Evolutionary conservation across 2,797 vertebrate species (phyloP).

Genomic region (Chrysocyon brachyurus): DNA sequence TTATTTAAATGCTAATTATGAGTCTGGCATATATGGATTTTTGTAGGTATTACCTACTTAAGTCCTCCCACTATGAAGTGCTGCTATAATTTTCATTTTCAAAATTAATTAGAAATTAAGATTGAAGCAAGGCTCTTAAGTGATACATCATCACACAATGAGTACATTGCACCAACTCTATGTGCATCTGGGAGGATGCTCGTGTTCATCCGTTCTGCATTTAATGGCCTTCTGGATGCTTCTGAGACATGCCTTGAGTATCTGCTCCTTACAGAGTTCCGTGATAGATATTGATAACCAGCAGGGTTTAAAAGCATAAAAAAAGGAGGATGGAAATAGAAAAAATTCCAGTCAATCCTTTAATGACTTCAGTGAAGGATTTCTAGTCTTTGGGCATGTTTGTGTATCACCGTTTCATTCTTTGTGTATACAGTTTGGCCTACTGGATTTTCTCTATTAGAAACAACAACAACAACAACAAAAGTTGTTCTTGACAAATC

Average conservation of each 20-base stretch:
- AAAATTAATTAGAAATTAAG: background rate
- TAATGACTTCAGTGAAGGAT: background rate
- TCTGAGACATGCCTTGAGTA: background rate
- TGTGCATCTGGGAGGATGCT: background rate
- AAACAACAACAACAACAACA: background rate
- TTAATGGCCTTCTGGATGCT: background rate
- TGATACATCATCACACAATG: background rate
- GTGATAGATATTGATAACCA: background rate
- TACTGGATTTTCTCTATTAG: background rate
- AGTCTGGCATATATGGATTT: background rate
- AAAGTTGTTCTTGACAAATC: background rate
- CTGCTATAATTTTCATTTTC: background rate
- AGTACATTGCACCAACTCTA: background rate
- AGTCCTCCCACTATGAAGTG: background rate
- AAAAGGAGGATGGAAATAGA: background rate
- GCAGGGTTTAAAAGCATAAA: slow-evolving; percentile 3
- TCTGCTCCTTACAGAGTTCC: slow-evolving; percentile 29
- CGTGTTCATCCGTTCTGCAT: fast-evolving
- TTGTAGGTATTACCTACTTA: background rate
- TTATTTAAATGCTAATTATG: background rate
- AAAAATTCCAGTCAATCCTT: slow-evolving; percentile 24
- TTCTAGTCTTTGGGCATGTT: slow-evolving; percentile 34
- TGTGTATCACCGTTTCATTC: background rate
- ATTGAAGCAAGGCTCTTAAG: background rate
- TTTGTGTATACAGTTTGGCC: background rate